Evolutionary conservation across 2,113 vertebrate species (phyloP).

Genomic region (Morone saxatilis): DNA sequence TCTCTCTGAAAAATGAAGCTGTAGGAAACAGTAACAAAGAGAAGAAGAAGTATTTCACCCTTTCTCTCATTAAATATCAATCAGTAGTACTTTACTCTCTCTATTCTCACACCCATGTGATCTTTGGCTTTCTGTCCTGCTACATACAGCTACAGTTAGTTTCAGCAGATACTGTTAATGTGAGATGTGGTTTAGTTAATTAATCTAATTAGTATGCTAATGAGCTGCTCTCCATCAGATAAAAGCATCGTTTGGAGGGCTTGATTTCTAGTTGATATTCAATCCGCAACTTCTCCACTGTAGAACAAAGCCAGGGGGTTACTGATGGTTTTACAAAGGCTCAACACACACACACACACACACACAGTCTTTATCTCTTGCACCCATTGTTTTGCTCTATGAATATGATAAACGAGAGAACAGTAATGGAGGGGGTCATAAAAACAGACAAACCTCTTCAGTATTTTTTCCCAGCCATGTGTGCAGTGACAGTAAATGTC

Average conservation of each 20-base stretch:
- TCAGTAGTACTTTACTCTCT: not conserved
- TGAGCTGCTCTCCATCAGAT: conserved; percentile 66
- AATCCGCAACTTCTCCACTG: conserved; percentile 59
- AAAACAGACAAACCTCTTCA: conserved; percentile 65
- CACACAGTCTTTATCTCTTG: conserved; percentile 49
- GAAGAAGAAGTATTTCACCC: not conserved
- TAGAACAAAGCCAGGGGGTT: conserved; percentile 65
- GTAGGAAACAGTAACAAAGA: not conserved
- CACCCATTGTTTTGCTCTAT: conserved; percentile 64
- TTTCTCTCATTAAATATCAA: conserved; percentile 20
- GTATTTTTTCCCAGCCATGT: conserved; percentile 56
- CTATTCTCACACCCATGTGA: not conserved
- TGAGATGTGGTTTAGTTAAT: conserved; percentile 70
- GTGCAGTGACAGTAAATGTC: conserved; percentile 53
- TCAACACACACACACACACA: conserved; percentile 28
- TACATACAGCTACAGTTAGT: conserved; percentile 58
- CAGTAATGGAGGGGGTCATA: conserved; percentile 55
- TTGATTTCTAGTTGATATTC: conserved; percentile 80
- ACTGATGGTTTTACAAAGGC: conserved; percentile 57
- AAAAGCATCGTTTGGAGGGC: conserved; percentile 68
- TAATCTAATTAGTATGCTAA: conserved; percentile 80
- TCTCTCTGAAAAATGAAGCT: not conserved
- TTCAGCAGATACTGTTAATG: conserved; percentile 55
- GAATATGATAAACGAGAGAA: conserved; percentile 65
- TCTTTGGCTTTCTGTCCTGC: not conserved